Base-by-base conservation (phyloP, 2,888 invertebrate species). In the Harmothoe impar region DNA sequence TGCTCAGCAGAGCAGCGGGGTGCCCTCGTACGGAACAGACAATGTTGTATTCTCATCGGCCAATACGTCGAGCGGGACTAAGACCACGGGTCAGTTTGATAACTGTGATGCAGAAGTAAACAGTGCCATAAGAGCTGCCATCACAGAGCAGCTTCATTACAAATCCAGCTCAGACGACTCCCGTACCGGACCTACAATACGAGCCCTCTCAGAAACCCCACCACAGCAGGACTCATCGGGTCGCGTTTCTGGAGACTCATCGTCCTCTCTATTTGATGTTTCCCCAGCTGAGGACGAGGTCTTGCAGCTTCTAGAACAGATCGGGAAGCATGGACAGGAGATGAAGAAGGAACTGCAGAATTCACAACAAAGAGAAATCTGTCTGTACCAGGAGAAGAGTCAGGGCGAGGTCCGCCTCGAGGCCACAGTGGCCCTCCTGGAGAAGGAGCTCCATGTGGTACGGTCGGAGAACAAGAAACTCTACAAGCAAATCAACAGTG, bases 231-330 rank as follows among this genome's bases (percentile, higher is more conserved):
- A 86, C 31, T 31, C 52, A 7, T 56, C 56, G 5, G 29, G 31
- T 54, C 51, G 54, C 3, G 54, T 86, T 0, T 86, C 86, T 17
- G 31, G 12, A 29, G 52, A 25, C 29, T 52, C 52, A 3, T 54
- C 54, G 5, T 86, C 86, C 25, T 86, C 86, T n/a, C 29, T 86
- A 10, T 86, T 86, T 54, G 86, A 86, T 29, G 86, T 86, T 25
- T 86, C 86, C 0, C 54, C 52, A n/a, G 86, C 86, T 52, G 90
- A 90, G 23, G 90, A 90, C 85, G 90, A 90, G 81, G 35, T 90
- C 15, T 43, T 90, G 7, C 52, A 43, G n/a, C 86, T 90, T 17
- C 52, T 90, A 12, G 90, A 90, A 23, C 85, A 62, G 23, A 90
- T 90, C 25, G 90, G 85, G 15, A 56, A 86, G 15, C 56, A 90